Percentiles rank a stretch among this genome's conserved stretches.
Evolutionary conservation across 2,797 vertebrate genomes (phyloP).

Genomic region (Sebastes kiyomatsui): DNA sequence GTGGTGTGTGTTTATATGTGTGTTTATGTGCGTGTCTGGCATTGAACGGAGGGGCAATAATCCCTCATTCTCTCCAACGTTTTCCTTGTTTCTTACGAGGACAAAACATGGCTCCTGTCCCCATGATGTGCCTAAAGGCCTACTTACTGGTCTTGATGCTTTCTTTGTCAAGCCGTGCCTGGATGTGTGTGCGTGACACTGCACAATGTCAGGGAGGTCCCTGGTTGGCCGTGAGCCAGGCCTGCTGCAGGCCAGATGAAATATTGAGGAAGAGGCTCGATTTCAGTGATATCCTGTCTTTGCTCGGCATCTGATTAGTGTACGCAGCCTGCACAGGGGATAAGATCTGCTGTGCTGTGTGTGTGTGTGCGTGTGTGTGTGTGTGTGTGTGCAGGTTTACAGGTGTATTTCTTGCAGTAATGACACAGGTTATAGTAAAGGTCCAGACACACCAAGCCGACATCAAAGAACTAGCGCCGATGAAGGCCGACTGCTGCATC

Average conservation of each 20-base stretch:
- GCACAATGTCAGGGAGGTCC: slow-evolving; percentile 75
- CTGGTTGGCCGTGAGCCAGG: slow-evolving; percentile 64
- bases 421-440: slow-evolving; percentile 34
- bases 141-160: slow-evolving; percentile 4
- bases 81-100: background rate
- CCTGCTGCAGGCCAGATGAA: slow-evolving; percentile 81
- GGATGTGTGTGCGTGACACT: slow-evolving; percentile 64
- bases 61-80: background rate
- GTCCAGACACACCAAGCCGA: too few species aligned
- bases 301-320: slow-evolving; percentile 62
- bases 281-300: slow-evolving; percentile 76
- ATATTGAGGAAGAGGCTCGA: slow-evolving; percentile 72
- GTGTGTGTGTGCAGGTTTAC: background rate
- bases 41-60: slow-evolving; percentile 5
- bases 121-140: background rate
- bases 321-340: slow-evolving; percentile 7
- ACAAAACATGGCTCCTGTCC: background rate
- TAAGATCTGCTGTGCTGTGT: slow-evolving; percentile 3
- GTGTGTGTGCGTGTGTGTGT: background rate
- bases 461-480: too few species aligned
- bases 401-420: slow-evolving; percentile 22
- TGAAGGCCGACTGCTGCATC: too few species aligned
- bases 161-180: slow-evolving; percentile 41
- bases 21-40: slow-evolving; percentile 47
- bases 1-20: slow-evolving; percentile 56